Base-by-base conservation (phyloP, 1,140 invertebrate genomes). In the Chrysoperla carnea region DNA sequence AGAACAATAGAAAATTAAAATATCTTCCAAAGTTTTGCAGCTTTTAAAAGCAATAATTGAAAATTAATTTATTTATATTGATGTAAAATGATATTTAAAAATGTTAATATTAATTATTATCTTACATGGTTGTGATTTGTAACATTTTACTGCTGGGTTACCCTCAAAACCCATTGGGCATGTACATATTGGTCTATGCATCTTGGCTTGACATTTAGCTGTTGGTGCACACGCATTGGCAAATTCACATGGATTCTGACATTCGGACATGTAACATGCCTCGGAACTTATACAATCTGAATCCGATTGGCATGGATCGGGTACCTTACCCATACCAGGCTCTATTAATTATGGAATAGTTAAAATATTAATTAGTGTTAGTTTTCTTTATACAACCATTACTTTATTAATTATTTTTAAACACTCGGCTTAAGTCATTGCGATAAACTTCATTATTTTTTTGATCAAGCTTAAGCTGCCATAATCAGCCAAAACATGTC, bases 131-230 rank as follows among this genome's bases (percentile, higher is more conserved):
- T 72, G 66, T 50, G 68, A 62, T 51, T 73, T 70, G 58, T 73
- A 69, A 69, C 78, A 81, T 64, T 79, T 78, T 55, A 76, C 61
- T 47, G 76, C 73, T 12, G 81, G 81, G 60, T 84, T 76, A 53
- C 81, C 81, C 57, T 83, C 76, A 54, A 76, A 76, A 53, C 73
- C 75, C 49, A 72, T 70, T 8, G 75, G 75, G 59, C 76, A 81
- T 49, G 75, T 79, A 64, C 81, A 85, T 59, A 83, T 78, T 4
- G 81, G 80, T 48, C 80, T 70, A 62, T 81, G 78, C 58, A 75
- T 75, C 63, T 78, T 72, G 35, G 74, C 75, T 50, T 76, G 71
- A 56, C 80, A 84, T 54, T 77, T 77, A 38, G 79, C 79, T 51
- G 69, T 62, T 45, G 67, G 42, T 47, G 79, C 81, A 66, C 81